Evolutionary conservation across 2,888 invertebrate species (phyloP), one percentile per base, ranked within the genome.

Genomic region (Rhingia campestris): DNA sequence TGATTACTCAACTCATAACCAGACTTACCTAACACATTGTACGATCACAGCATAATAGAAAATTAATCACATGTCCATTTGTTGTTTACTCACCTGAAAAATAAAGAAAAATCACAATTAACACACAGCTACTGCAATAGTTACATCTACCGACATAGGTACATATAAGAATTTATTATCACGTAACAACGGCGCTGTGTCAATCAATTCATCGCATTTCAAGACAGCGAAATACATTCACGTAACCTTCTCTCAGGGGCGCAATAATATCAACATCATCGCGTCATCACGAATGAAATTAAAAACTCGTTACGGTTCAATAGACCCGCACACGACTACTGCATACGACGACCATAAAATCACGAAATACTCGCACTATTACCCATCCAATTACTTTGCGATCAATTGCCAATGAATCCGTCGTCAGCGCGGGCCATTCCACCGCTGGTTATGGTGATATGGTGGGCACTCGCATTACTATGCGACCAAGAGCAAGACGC

Each of bases 221-320:
- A 4, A 35, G 22, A 22, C 22, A 22, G 2, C 22, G n/a, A 63
- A 39, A 37, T 37, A 63, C 37, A n/a, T 49, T 22, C 22, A 30
- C 22, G 6, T 59, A 51, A 64, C 74, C 49, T 64, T 39, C 14
- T 47, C 35, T 10, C 61, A 35, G 32, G 47, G 7, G 12, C 10
- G 30, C 33, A 66, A 47, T 9, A 22, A 22, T 47, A 22, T 5
- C 4, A 10, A 14, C 39, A 64, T 37, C 56, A 43, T 47, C 14
- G 41, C 14, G 37, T 63, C 14, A 43, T 22, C 22, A 22, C 22
- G 22, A 22, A 22, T 49, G 51, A 53, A 66, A 75, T 75, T 75
- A 81, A 70, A 81, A 75, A 33, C 56, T 81, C 70, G 58, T 75
- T 75, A 75, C 64, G 39, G 67, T 59, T 69, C 61, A 76, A 69